phyloP scores from a whole-genome alignment of 2,888 invertebrate genomes.

The Anthoptus insignis region DNA sequence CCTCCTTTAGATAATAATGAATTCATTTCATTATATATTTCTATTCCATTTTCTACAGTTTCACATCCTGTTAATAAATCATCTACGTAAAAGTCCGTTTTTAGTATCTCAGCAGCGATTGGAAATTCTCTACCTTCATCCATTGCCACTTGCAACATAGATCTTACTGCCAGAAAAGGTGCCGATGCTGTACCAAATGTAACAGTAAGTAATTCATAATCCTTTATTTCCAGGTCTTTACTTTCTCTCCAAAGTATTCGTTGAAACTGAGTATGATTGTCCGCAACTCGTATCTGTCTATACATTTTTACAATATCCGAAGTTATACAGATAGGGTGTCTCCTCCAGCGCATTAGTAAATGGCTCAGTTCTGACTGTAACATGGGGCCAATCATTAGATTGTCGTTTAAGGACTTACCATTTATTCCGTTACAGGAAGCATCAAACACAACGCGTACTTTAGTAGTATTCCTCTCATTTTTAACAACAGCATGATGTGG shows the following conservation, averaged over 20 bases:
- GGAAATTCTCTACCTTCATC: constrained; percentile 46
- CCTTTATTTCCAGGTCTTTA: neutral
- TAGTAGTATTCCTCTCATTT: constrained; percentile 39
- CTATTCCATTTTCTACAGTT: constrained; percentile 43
- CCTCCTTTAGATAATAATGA: constrained; percentile 53
- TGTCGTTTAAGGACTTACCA: constrained; percentile 48
- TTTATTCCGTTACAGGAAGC: constrained; percentile 42
- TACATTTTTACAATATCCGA: constrained; percentile 55
- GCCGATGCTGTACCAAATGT: too few relatives aligned
- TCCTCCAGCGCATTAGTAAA: constrained; percentile 49
- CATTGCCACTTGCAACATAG: constrained; percentile 42
- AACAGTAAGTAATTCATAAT: too few relatives aligned
- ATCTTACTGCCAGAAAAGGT: too few relatives aligned
- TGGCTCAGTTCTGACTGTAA: constrained; percentile 52
- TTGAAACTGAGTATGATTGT: constrained; percentile 37
- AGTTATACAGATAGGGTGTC: constrained; percentile 36
- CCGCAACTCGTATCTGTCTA: constrained; percentile 36
- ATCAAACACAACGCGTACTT: constrained; percentile 41
- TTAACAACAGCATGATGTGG: constrained; percentile 55
- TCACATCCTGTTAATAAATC: constrained; percentile 49
- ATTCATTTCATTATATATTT: constrained; percentile 48
- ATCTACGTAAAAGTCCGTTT: constrained; percentile 48
- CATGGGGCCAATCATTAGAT: constrained; percentile 47
- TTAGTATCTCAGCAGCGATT: too few relatives aligned
- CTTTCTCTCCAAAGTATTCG: constrained; percentile 40